These are phyloP conservation scores for Sarcophaga variegata DNA, from an alignment of 2,888 invertebrate genomes.

Conservation along the genomic window DNA sequence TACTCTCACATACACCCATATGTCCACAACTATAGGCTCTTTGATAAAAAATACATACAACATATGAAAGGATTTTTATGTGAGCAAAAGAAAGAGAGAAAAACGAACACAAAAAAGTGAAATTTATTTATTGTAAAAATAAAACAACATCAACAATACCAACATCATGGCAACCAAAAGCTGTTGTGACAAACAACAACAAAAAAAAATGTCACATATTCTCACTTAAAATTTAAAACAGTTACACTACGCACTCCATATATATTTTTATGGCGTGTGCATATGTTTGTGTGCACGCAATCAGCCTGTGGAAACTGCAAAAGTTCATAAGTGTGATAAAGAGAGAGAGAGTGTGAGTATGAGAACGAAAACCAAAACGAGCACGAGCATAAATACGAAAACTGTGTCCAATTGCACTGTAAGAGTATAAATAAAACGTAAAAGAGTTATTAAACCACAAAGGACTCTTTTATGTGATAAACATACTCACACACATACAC, in stretches of 20 bases:
- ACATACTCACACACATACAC: constrained; percentile 21
- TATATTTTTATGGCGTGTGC: background rate
- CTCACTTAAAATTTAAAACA: background rate
- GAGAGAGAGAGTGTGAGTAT: background rate
- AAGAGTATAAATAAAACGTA: background rate
- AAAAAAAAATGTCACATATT: background rate
- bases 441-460: constrained; percentile 54
- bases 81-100: background rate
- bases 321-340: background rate
- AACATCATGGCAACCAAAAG: no score
- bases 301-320: background rate
- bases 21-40: background rate
- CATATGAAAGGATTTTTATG: constrained; percentile 15
- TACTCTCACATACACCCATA: constrained; percentile 47
- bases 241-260: background rate
- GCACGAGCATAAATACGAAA: constrained; percentile 11
- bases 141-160: constrained; percentile 1
- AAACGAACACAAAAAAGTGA: constrained; percentile 57
- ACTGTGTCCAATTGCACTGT: no score
- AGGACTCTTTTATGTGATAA: constrained; percentile 61
- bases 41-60: constrained; percentile 21
- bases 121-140: constrained; percentile 67
- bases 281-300: background rate
- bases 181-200: background rate
- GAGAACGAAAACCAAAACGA: background rate